Evolutionary conservation across 2,797 vertebrate species (phyloP), one percentile per base, ranked within the genome.

Genomic region (Notolepis coatsorum): DNA sequence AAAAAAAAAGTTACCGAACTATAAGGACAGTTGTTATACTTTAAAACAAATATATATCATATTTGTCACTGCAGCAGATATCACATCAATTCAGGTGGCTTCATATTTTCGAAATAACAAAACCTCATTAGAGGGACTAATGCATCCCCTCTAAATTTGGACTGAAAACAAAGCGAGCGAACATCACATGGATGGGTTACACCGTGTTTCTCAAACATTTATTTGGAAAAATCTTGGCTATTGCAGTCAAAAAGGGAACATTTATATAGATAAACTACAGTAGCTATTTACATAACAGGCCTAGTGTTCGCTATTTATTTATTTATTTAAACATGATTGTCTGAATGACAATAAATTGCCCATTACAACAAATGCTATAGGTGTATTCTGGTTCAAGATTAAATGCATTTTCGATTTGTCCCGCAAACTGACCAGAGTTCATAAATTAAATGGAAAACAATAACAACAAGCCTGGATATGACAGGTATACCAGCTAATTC

Each of bases 141-240:
- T n/a, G 0, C 1, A 17, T 13, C 6, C 4, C 4, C n/a, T 8
- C 4, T 46, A 7, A 20, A 17, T 20, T 7, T 25, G 7, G 1
- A 13, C 17, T 3, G 48, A 66, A 53, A 65, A 93, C 88, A 92
- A 90, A 82, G 88, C 89, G 84, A 96, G 95, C 51, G 37, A 75
- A 70, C 66, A 63, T 45, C 45, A 84, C 67, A 73, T 50, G 3
- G 21, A 7, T 7, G 17, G 23, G 59, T 59, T 48, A 60, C 56
- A 68, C 13, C 3, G 49, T 12, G 65, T 73, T 57, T 85, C 63
- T 78, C 53, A 82, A 79, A 80, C 41, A 73, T 87, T 87, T 90
- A 90, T 89, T 90, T 59, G 61, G 20, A 62, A 80, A 72, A 74
- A 60, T 45, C 30, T 51, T 74, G 73, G 52, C 62, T 81, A 74